Conservation (phyloP, 2,113 vertebrate genomes). For the Silurus glanis region DNA sequence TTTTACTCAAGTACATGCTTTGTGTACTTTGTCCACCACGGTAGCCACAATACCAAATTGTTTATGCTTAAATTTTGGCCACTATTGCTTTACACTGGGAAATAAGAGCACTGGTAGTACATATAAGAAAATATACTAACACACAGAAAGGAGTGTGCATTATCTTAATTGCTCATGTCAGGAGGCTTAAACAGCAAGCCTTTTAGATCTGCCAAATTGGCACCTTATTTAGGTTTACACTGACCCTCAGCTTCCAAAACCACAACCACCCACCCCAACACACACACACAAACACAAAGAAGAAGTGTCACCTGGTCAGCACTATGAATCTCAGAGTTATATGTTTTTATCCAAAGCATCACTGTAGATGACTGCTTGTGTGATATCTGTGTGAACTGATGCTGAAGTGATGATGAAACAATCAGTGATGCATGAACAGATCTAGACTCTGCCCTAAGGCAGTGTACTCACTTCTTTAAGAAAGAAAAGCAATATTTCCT, state of each 20-base stretch:
- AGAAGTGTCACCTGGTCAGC: neutral
- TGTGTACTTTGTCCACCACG: no score
- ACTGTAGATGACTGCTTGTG: neutral
- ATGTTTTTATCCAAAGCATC: neutral
- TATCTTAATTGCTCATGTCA: neutral
- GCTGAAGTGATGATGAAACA: neutral
- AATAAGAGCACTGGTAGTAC: neutral
- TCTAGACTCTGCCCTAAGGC: neutral
- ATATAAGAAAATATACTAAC: neutral
- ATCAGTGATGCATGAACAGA: neutral
- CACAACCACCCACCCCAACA: no score
- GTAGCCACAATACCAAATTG: no score
- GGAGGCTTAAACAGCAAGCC: neutral
- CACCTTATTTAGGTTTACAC: neutral
- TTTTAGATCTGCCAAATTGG: neutral
- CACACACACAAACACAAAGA: neutral
- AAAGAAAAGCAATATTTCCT: neutral
- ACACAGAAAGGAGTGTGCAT: neutral
- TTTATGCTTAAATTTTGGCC: no score
- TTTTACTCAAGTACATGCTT: no score
- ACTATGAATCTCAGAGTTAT: neutral
- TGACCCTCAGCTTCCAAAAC: neutral
- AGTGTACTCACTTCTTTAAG: neutral
- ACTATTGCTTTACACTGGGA: neutral
- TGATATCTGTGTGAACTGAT: conserved; percentile 4